Evolutionary conservation across 2,888 invertebrate genomes (phyloP).

Genomic region (Drosophila neonasuta): DNA sequence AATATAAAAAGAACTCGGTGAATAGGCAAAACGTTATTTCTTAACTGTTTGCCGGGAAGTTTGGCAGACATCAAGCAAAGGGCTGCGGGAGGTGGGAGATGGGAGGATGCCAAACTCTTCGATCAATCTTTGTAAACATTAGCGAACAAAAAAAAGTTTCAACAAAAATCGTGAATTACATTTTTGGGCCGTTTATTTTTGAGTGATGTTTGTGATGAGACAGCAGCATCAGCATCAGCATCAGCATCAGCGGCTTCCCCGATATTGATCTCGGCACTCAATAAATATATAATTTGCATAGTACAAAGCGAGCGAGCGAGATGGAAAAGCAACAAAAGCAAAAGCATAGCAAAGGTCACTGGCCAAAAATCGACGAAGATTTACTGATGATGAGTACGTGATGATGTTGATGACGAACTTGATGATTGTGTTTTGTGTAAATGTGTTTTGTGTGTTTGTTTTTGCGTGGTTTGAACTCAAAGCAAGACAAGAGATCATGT

Average conservation of each 20-base stretch:
- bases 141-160: conserved; percentile 42
- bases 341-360: conserved; percentile 63
- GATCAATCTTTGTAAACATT: conserved; percentile 39
- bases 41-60: conserved; percentile 55
- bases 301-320: conserved; percentile 17
- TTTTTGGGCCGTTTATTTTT: conserved; percentile 25
- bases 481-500: conserved; percentile 30
- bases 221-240: conserved; percentile 14
- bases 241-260: conserved; percentile 50
- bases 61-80: neutral
- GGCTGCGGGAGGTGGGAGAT: neutral
- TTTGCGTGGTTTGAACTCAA: conserved; percentile 20
- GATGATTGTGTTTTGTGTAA: conserved; percentile 5
- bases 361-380: conserved; percentile 46
- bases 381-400: conserved; percentile 46
- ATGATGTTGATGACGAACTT: conserved; percentile 34
- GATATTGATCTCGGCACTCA: conserved; percentile 55
- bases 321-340: conserved; percentile 28
- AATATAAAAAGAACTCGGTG: conserved; percentile 65
- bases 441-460: neutral
- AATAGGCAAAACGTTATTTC: conserved; percentile 55
- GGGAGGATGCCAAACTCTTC: conserved; percentile 15
- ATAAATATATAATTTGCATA: conserved; percentile 53
- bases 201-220: conserved; percentile 35
- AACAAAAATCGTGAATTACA: conserved; percentile 71